A percentile compares a stretch with the other conserved stretches of the same genome.
Evolutionary conservation across 2,888 invertebrate genomes (phyloP).

Genomic region (Nomada lathburiana): DNA sequence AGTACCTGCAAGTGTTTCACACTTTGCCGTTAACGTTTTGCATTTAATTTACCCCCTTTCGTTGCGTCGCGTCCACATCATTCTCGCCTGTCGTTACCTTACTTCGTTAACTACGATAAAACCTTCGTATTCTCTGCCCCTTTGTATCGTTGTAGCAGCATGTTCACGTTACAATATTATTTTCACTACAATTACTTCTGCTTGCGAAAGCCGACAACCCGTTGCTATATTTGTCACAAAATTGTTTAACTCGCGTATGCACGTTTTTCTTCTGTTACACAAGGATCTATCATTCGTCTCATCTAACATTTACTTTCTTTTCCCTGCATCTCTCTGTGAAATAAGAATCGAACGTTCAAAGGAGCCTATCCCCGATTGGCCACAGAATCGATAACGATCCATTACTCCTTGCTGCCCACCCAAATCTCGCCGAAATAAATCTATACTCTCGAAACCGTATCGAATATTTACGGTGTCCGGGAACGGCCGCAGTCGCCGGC

Average conservation of each 20-base stretch:
- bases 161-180: too few relatives aligned
- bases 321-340: background rate
- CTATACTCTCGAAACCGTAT: background rate
- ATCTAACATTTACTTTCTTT: conserved; percentile 1
- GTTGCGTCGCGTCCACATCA: background rate
- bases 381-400: background rate
- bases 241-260: too few relatives aligned
- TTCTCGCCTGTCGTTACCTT: background rate
- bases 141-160: too few relatives aligned
- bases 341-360: background rate
- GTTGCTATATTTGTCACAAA: too few relatives aligned
- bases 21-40: conserved; percentile 25
- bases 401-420: background rate
- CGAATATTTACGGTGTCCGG: background rate
- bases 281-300: background rate
- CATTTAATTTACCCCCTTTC: conserved; percentile 41
- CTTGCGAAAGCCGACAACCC: too few relatives aligned
- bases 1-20: conserved; percentile 34
- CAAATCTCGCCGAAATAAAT: conserved; percentile 2
- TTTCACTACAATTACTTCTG: too few relatives aligned
- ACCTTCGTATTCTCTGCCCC: background rate
- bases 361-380: background rate
- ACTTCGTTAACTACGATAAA: background rate
- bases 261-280: too few relatives aligned
- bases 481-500: background rate